phyloP scores from a whole-genome alignment of 2,797 vertebrate species.

The Scleropages formosus region DNA sequence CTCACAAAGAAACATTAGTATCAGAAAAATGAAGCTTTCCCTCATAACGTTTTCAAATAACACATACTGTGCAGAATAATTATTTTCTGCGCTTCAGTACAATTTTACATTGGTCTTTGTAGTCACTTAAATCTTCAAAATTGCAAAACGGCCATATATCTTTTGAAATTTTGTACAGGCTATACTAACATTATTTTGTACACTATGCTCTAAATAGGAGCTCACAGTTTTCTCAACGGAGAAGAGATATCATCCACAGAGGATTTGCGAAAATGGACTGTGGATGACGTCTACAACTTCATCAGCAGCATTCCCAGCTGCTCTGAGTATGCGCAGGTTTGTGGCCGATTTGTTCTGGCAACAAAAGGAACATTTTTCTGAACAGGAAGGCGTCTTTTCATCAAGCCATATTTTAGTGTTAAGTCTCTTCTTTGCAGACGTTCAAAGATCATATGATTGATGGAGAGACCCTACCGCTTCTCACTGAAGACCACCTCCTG shows the following conservation, averaged over 20 bases:
- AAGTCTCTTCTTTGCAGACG: constrained; percentile 57
- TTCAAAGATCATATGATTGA: constrained; percentile 97
- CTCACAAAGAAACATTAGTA: not conserved
- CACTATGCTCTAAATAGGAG: constrained; percentile 58
- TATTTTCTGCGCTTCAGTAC: not conserved
- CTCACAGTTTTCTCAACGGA: constrained; percentile 72
- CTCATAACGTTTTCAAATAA: no score
- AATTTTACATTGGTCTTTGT: not conserved
- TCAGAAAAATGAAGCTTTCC: not conserved
- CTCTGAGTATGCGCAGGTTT: constrained; percentile 89
- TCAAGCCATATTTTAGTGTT: not conserved
- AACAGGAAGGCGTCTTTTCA: not conserved
- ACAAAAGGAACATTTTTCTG: not conserved
- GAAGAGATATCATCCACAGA: constrained; percentile 74
- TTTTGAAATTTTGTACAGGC: not conserved
- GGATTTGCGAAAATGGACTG: constrained; percentile 88
- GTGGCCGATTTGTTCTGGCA: constrained; percentile 8
- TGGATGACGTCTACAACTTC: constrained; percentile 87
- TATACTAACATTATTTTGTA: not conserved
- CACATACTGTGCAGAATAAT: no score
- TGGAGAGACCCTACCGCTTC: constrained; percentile 89
- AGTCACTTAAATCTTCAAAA: not conserved
- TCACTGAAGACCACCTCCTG: constrained; percentile 92
- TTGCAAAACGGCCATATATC: not conserved
- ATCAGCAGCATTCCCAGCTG: constrained; percentile 85